Conservation (phyloP, 2,113 vertebrate species). For the Forbesichthys agassizii region DNA sequence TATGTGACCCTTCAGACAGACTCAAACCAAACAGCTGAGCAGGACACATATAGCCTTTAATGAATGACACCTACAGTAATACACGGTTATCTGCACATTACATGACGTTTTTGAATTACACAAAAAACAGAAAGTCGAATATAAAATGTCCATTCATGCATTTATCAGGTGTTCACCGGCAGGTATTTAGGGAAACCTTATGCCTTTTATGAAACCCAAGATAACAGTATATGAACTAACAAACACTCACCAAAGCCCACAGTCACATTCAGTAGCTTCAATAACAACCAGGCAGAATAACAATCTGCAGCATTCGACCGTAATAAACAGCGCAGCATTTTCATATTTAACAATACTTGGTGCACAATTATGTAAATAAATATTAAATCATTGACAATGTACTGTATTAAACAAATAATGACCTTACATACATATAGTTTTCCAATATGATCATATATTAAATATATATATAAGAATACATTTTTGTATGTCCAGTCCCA, state of each 20-base stretch:
- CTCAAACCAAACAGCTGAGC: neutral
- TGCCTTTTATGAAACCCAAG: conserved; percentile 33
- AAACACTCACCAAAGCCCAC: conserved; percentile 2
- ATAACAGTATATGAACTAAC: conserved; percentile 37
- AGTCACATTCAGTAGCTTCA: neutral
- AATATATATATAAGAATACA: too few relatives aligned
- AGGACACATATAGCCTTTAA: conserved; percentile 23
- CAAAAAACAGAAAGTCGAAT: conserved; percentile 10
- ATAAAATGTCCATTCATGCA: conserved; percentile 39
- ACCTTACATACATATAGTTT: too few relatives aligned
- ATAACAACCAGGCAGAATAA: neutral
- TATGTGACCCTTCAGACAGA: neutral
- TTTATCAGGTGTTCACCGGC: neutral
- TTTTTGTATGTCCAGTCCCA: too few relatives aligned
- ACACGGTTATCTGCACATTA: neutral
- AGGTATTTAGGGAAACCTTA: conserved; percentile 32
- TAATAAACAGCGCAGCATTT: neutral
- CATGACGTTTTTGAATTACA: conserved; percentile 12
- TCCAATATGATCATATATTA: too few relatives aligned
- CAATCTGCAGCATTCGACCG: neutral
- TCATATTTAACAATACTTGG: neutral
- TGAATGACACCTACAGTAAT: conserved; percentile 11
- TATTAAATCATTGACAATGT: conserved; percentile 5
- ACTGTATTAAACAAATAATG: conserved; percentile 14
- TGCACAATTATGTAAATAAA: conserved; percentile 10